phyloP scores from a whole-genome alignment of 2,113 vertebrate species.

The Tetrao urogallus region DNA sequence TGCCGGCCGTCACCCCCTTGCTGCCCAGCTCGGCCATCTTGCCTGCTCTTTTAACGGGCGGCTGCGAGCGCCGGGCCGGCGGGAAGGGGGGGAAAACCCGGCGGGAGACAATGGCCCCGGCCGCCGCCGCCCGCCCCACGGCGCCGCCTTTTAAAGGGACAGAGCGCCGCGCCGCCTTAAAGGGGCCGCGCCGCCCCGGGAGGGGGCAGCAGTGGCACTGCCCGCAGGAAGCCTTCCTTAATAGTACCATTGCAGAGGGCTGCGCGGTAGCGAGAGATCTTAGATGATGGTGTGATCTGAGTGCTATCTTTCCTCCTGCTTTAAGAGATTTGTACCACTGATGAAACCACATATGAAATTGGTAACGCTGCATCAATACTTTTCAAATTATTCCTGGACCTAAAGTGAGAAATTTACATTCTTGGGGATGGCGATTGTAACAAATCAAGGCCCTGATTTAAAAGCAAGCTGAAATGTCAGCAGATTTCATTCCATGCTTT shows the following conservation, averaged over 20 bases:
- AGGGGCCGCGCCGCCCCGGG: neutral
- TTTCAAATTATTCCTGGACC: neutral
- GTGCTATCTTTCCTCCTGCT: neutral
- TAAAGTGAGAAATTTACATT: neutral
- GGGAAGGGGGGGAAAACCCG: constrained; percentile 19
- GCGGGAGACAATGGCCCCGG: constrained; percentile 61
- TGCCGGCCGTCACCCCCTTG: too few relatives aligned
- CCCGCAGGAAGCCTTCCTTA: too few relatives aligned
- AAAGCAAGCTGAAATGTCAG: neutral
- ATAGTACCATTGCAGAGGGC: too few relatives aligned
- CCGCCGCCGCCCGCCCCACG: neutral
- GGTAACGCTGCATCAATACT: neutral
- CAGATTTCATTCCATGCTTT: neutral
- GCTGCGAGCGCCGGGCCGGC: neutral
- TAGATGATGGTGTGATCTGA: fast-evolving
- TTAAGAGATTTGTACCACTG: neutral
- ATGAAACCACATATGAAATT: neutral
- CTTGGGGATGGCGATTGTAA: neutral
- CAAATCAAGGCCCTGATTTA: neutral
- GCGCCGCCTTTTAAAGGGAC: constrained; percentile 80
- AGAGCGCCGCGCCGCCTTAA: neutral
- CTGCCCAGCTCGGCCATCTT: too few relatives aligned
- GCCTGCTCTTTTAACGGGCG: too few relatives aligned
- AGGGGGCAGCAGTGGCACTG: neutral
- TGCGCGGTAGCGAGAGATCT: neutral